Evolutionary conservation across 2,888 invertebrate genomes (phyloP).

Genomic region (Hemithea aestivaria): DNA sequence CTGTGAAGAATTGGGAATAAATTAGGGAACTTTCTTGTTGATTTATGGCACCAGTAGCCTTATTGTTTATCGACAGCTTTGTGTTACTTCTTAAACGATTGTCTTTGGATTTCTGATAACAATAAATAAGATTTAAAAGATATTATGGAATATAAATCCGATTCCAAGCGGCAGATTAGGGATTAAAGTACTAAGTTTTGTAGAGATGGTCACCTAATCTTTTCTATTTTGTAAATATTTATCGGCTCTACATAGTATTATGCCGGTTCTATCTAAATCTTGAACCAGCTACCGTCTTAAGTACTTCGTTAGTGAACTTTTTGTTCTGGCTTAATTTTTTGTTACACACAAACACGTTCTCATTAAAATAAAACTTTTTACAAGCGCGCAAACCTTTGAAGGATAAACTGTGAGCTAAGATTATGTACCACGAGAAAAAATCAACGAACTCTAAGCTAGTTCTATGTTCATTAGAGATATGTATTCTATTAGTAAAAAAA

Average conservation of each 20-base stretch:
- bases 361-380: slow-evolving; percentile 4
- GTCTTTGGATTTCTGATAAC: slow-evolving; percentile 16
- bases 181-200: slow-evolving; percentile 2
- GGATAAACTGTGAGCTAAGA: slow-evolving; percentile 5
- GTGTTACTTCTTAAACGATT: slow-evolving; percentile 24
- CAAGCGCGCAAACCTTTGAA: slow-evolving; percentile 11
- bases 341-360: slow-evolving; percentile 9
- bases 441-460: slow-evolving; percentile 28
- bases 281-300: slow-evolving; percentile 11
- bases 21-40: slow-evolving; percentile 44
- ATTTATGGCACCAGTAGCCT: slow-evolving; percentile 52
- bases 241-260: slow-evolving; percentile 2
- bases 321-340: slow-evolving; percentile 8
- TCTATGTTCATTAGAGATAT: slow-evolving; percentile 38
- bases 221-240: slow-evolving; percentile 7
- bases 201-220: slow-evolving; percentile 4
- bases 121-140: slow-evolving; percentile 7
- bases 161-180: slow-evolving; percentile 17
- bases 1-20: slow-evolving; percentile 46
- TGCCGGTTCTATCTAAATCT: neutral
- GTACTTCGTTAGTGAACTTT: slow-evolving; percentile 4
- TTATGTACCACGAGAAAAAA: slow-evolving; percentile 25
- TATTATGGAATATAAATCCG: slow-evolving; percentile 16
- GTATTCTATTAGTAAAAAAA: slow-evolving; percentile 58
- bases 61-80: slow-evolving; percentile 28